Conservation (phyloP, 2,888 invertebrate genomes). For the Campopleginae sp. region DNA sequence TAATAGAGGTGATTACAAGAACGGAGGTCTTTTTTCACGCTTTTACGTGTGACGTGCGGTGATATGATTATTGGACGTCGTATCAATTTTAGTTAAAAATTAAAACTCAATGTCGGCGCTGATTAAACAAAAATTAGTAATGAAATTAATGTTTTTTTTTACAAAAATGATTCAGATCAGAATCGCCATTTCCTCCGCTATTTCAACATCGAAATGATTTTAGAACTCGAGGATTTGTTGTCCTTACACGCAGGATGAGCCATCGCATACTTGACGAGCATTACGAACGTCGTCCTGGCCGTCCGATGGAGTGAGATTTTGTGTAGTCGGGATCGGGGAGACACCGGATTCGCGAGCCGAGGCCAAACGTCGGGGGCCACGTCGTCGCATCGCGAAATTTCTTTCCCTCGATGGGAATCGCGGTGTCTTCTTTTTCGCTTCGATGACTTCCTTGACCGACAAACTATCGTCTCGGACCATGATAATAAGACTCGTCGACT, state of each 20-base stretch:
- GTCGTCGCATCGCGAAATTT: slow-evolving; percentile 88
- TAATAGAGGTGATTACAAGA: too few species aligned
- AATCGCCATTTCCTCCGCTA: slow-evolving; percentile 23
- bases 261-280: slow-evolving; percentile 50
- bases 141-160: not conserved
- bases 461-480: slow-evolving; percentile 81
- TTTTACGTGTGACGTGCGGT: too few species aligned
- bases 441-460: slow-evolving; percentile 80
- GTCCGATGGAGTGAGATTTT: slow-evolving; percentile 60
- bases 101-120: not conserved
- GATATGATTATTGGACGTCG: not conserved
- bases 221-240: not conserved
- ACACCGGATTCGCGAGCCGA: slow-evolving; percentile 70
- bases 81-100: not conserved
- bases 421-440: slow-evolving; percentile 86
- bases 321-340: slow-evolving; percentile 66
- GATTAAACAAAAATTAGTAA: not conserved
- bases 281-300: slow-evolving; percentile 56
- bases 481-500: slow-evolving; percentile 35
- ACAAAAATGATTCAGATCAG: not conserved
- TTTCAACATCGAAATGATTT: not conserved
- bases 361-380: slow-evolving; percentile 76
- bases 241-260: slow-evolving; percentile 66
- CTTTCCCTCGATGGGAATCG: slow-evolving; percentile 89
- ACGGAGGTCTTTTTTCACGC: not conserved